A percentile compares a stretch with the other conserved stretches of the same genome.
Evolutionary conservation across 1,140 invertebrate species (phyloP).

Genomic region (Aphis gossypii): DNA sequence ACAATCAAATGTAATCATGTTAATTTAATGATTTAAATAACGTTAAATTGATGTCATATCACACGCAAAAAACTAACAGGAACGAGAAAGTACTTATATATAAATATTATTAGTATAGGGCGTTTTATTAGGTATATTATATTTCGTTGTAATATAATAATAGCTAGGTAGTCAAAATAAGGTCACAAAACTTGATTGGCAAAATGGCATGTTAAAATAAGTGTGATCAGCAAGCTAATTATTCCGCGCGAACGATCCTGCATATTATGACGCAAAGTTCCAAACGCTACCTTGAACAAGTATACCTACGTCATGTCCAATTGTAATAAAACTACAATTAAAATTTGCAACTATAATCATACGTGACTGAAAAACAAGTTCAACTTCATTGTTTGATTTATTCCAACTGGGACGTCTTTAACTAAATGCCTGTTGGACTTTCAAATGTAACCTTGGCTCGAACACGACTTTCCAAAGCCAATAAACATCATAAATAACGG

Average conservation of each 20-base stretch:
- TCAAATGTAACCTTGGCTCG: slow-evolving; percentile 18
- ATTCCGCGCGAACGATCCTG: not conserved
- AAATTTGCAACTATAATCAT: slow-evolving; percentile 20
- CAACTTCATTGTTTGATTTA: slow-evolving; percentile 37
- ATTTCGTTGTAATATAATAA: slow-evolving; percentile 8
- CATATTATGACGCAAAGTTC: slow-evolving; percentile 4
- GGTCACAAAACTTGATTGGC: slow-evolving; percentile 26
- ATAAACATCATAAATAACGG: slow-evolving; percentile 19
- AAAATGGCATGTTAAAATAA: slow-evolving; percentile 1
- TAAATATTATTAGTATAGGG: not conserved
- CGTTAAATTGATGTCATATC: not conserved
- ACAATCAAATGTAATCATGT: not conserved
- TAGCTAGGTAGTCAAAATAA: not conserved
- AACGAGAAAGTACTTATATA: not conserved
- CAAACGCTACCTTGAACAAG: slow-evolving; percentile 25
- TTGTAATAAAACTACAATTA: slow-evolving; percentile 14
- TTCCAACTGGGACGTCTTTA: slow-evolving; percentile 5
- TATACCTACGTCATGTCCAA: not conserved
- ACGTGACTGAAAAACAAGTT: slow-evolving; percentile 37
- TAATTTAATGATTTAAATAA: not conserved
- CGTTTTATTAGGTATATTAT: not conserved
- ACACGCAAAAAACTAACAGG: not conserved
- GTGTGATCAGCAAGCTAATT: slow-evolving; percentile 4
- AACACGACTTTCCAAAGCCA: slow-evolving; percentile 41
- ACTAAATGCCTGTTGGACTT: slow-evolving; percentile 7